phyloP scores from a whole-genome alignment of 1,140 invertebrate species.

The Nymphalis io region DNA sequence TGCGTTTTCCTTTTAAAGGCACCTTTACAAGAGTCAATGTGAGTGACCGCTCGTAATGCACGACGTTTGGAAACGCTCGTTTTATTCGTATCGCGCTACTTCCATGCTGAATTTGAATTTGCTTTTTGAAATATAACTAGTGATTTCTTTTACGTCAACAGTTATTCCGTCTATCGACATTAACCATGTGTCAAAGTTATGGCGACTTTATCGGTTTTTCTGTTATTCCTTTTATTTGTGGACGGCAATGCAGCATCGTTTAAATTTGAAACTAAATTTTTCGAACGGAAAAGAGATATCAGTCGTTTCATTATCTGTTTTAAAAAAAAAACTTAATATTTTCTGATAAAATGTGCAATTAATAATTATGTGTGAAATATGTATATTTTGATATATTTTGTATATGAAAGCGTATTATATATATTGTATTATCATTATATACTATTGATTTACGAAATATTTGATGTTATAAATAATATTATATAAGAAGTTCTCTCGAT shows the following conservation, averaged over 20 bases:
- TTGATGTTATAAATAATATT: too few species aligned
- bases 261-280: neutral
- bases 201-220: conserved; percentile 1
- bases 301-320: neutral
- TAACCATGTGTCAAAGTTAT: neutral
- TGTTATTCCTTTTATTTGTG: neutral
- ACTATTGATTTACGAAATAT: too few species aligned
- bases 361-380: too few species aligned
- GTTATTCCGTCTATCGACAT: neutral
- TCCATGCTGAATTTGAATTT: neutral
- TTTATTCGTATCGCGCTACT: neutral
- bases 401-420: too few species aligned
- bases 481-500: too few species aligned
- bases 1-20: conserved; percentile 11
- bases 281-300: neutral
- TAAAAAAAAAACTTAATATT: neutral
- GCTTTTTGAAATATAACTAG: conserved; percentile 1
- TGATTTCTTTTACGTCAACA: neutral
- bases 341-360: too few species aligned
- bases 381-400: too few species aligned
- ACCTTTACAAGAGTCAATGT: neutral
- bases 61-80: neutral
- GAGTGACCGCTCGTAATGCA: conserved; percentile 6
- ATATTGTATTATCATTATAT: too few species aligned
- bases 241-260: neutral